These are phyloP conservation scores for Bedellia somnulentella DNA, from an alignment of 2,888 invertebrate species.

Conservation along the genomic window DNA sequence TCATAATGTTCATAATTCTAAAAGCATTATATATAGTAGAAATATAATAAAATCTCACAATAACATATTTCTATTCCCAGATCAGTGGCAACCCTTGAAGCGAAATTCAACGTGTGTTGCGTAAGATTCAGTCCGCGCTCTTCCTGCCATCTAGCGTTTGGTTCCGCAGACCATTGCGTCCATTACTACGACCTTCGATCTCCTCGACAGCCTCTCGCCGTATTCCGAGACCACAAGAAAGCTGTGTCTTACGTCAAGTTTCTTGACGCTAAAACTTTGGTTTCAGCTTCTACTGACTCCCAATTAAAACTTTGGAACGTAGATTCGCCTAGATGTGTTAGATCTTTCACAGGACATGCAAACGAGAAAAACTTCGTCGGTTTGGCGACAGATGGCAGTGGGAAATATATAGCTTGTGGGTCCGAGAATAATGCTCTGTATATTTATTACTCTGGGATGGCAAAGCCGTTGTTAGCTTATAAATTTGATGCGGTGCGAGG, in stretches of 20 bases:
- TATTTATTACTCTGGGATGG: conserved; percentile 87
- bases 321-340: conserved; percentile 72
- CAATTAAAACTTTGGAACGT: conserved; percentile 91
- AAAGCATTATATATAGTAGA: no score
- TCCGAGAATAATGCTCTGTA: conserved; percentile 93
- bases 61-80: no score
- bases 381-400: conserved; percentile 85
- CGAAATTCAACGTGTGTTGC: conserved; percentile 94
- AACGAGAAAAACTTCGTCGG: conserved; percentile 98
- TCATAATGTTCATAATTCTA: no score
- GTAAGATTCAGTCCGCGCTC: conserved; percentile 72
- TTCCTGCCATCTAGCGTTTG: conserved; percentile 88
- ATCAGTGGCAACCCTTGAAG: conserved; percentile 82
- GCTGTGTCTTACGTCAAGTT: conserved; percentile 95
- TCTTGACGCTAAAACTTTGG: conserved; percentile 79
- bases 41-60: conserved; percentile 41
- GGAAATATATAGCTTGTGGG: conserved; percentile 92
- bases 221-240: conserved; percentile 89
- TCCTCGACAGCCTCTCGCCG: conserved; percentile 75
- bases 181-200: conserved; percentile 93
- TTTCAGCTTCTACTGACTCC: conserved; percentile 91
- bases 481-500: conserved; percentile 83
- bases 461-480: conserved; percentile 83
- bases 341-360: conserved; percentile 87
- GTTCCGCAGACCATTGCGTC: conserved; percentile 96